These are phyloP conservation scores for Mycalesis mineus DNA, from an alignment of 2,888 invertebrate species.

Conservation along the genomic window DNA sequence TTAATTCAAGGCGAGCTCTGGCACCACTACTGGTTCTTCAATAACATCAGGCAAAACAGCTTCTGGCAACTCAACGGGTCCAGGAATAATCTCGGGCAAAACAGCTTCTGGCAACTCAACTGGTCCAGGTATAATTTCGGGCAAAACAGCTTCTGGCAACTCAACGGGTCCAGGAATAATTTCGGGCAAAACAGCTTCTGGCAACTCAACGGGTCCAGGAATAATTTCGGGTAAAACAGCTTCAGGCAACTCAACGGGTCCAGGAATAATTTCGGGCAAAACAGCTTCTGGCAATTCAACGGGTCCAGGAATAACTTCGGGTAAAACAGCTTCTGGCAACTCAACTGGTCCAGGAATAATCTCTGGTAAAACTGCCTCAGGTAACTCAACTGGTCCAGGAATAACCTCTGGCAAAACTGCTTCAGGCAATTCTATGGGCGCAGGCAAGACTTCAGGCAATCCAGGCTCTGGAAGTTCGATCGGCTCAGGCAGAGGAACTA, in stretches of 20 bases:
- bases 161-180: background rate
- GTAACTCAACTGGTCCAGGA: background rate
- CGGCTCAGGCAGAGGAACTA: conserved; percentile 3
- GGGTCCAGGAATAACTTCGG: conserved; percentile 10
- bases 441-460: conserved; percentile 14
- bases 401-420: conserved; percentile 8
- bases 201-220: background rate
- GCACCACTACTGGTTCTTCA: background rate
- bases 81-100: background rate
- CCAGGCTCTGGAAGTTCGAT: conserved; percentile 21
- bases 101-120: background rate
- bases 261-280: conserved; percentile 2
- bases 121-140: background rate
- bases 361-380: conserved; percentile 5
- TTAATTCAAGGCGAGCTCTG: background rate
- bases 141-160: background rate
- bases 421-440: conserved; percentile 3
- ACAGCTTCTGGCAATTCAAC: background rate
- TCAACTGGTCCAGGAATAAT: conserved; percentile 20
- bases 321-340: conserved; percentile 23
- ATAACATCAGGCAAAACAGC: background rate
- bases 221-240: conserved; percentile 2
- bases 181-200: background rate
- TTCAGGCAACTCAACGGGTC: background rate
- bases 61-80: background rate